Conservation (phyloP, 2,888 invertebrate species). For the Cephonodes hylas region DNA sequence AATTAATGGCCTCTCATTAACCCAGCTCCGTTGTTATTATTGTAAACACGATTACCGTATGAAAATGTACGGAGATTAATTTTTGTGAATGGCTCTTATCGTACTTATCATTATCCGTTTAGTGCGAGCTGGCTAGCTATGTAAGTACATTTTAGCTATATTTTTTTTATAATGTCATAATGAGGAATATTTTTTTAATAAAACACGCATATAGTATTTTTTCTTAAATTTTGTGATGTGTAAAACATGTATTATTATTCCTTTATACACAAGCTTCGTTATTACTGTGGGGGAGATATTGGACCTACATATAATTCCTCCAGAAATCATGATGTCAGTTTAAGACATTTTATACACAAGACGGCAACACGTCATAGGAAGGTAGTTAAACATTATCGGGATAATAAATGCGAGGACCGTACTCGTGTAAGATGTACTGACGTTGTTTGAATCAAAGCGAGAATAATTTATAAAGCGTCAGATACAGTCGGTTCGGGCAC, state of each 20-base stretch:
- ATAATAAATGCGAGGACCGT: not conserved
- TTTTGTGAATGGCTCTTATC: conserved; percentile 12
- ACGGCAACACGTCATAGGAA: not conserved
- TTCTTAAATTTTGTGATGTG: too few species aligned
- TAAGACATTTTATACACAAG: not conserved
- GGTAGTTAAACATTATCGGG: not conserved
- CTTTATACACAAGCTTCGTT: too few species aligned
- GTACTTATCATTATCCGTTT: conserved; percentile 4
- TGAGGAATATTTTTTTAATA: too few species aligned
- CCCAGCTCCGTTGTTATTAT: not conserved
- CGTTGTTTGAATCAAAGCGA: not conserved
- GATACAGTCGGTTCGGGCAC: conserved; percentile 34
- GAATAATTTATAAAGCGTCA: conserved; percentile 22
- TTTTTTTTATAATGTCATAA: too few species aligned
- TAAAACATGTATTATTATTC: too few species aligned
- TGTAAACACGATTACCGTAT: conserved; percentile 1
- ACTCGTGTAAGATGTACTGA: not conserved
- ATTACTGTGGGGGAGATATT: too few species aligned
- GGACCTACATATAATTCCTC: too few species aligned
- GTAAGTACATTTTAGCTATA: too few species aligned
- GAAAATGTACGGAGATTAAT: not conserved
- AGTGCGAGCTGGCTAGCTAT: not conserved
- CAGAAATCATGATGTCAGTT: too few species aligned
- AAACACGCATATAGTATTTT: too few species aligned
- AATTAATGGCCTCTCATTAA: not conserved